A percentile compares a stretch with the other conserved stretches of the same genome.
Evolutionary conservation across 2,797 vertebrate genomes (phyloP).

Genomic region (Phataginus tricuspis): DNA sequence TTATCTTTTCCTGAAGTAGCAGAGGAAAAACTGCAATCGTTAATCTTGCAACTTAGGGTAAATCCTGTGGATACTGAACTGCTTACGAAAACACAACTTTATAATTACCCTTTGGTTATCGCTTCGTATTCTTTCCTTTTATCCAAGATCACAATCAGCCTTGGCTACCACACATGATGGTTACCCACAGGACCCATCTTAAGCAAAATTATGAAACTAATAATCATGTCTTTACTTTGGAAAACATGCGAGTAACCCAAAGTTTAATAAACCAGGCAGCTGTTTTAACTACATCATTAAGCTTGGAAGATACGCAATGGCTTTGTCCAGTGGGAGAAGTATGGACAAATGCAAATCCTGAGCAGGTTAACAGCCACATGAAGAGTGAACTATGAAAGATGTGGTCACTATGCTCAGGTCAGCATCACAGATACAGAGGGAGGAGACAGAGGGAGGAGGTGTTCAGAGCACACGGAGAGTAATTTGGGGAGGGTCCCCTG

Average conservation of each 20-base stretch:
- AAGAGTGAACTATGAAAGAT: neutral
- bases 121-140: neutral
- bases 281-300: neutral
- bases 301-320: neutral
- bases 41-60: neutral
- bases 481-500: fast-evolving
- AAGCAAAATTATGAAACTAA: neutral
- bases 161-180: neutral
- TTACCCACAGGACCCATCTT: neutral
- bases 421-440: neutral
- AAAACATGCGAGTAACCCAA: neutral
- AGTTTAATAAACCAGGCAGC: neutral
- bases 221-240: neutral
- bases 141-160: neutral
- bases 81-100: neutral
- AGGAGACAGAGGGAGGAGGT: neutral
- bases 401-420: neutral
- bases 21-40: neutral
- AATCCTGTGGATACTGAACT: neutral
- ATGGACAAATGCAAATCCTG: neutral
- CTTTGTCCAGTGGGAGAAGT: neutral
- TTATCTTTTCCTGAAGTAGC: neutral
- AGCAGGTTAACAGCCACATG: neutral
- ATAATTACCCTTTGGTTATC: neutral
- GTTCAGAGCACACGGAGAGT: fast-evolving